Conservation (phyloP, 2,113 vertebrate genomes). For the Pavo muticus region DNA sequence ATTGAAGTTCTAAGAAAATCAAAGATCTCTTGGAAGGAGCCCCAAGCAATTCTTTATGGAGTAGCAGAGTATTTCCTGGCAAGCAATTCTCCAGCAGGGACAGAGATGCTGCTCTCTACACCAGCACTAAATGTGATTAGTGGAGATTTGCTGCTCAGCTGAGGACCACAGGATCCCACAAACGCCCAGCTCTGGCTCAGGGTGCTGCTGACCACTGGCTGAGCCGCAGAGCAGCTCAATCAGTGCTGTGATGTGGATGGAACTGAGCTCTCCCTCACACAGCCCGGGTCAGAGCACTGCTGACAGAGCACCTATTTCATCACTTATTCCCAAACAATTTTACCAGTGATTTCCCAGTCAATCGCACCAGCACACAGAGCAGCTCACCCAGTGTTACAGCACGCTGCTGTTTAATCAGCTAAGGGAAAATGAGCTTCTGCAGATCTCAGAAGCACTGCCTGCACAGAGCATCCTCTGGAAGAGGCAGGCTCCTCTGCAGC, state of each 20-base stretch:
- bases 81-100: conserved; percentile 46
- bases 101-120: neutral
- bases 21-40: conserved; percentile 65
- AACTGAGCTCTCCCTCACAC: neutral
- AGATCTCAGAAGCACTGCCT: fast-evolving
- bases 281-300: neutral
- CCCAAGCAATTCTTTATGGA: conserved; percentile 34
- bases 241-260: fast-evolving
- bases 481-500: neutral
- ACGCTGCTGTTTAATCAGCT: neutral
- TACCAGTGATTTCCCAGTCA: neutral
- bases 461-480: neutral
- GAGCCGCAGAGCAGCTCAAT: neutral
- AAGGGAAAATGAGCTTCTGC: neutral
- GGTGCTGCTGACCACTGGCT: neutral
- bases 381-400: neutral
- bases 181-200: neutral
- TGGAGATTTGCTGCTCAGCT: neutral
- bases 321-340: neutral
- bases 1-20: conserved; percentile 73
- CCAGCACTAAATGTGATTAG: neutral
- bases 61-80: conserved; percentile 49
- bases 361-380: neutral
- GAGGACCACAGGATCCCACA: neutral
- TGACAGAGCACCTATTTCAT: neutral